A percentile compares a stretch with the other conserved stretches of the same genome.
Evolutionary conservation across 2,113 vertebrate species (phyloP).

Genomic region (Tapirus terrestris): DNA sequence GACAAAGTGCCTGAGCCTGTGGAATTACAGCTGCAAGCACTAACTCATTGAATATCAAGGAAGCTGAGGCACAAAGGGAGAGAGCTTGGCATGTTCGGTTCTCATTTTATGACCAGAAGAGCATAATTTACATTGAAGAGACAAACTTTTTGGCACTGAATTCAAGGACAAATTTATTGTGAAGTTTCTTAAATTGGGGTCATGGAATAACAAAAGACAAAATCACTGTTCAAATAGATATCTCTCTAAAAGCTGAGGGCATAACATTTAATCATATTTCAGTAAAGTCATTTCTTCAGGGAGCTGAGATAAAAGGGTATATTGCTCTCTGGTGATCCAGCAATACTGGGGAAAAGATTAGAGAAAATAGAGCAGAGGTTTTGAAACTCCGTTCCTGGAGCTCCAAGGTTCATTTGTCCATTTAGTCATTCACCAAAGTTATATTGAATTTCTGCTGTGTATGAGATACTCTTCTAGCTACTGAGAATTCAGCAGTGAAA

Average conservation of each 20-base stretch:
- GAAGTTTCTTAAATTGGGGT: slow-evolving; percentile 66
- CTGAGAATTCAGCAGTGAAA: not conserved
- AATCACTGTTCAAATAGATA: slow-evolving; percentile 50
- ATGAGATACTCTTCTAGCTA: not conserved
- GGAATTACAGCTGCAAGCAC: not conserved
- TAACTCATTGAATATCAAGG: not conserved
- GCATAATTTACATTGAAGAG: slow-evolving; percentile 66
- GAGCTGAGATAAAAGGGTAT: slow-evolving; percentile 67
- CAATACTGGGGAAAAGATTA: not conserved
- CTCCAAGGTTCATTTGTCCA: not conserved
- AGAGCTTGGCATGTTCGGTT: not conserved
- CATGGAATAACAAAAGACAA: slow-evolving; percentile 69
- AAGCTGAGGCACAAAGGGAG: not conserved
- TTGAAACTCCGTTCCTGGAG: not conserved
- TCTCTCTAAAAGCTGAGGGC: slow-evolving; percentile 72
- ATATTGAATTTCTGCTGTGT: not conserved
- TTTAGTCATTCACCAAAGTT: slow-evolving; percentile 20
- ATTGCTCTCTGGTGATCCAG: slow-evolving; percentile 62
- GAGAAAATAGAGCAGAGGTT: not conserved
- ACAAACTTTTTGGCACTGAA: slow-evolving; percentile 55
- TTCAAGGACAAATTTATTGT: slow-evolving; percentile 62
- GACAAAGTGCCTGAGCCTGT: not conserved
- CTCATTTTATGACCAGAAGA: slow-evolving; percentile 45
- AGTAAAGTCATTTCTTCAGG: slow-evolving; percentile 59
- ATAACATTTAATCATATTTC: slow-evolving; percentile 74